Conservation (phyloP, 2,797 vertebrate species). For the Mionectes olivaceus region DNA sequence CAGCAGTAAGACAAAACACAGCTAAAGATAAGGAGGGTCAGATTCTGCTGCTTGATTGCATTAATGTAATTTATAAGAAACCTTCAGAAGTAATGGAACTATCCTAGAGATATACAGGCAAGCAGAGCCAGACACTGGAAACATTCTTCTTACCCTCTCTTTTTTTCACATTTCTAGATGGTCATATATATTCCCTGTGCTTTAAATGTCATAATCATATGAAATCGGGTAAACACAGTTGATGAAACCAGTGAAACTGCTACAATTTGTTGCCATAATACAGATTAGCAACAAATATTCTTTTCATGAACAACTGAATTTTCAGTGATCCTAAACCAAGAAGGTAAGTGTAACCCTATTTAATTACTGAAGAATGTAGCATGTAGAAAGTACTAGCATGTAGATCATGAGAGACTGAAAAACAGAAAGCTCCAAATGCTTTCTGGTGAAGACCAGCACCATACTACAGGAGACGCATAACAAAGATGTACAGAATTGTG, state of each 20-base stretch:
- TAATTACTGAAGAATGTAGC: background rate
- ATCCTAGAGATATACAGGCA: background rate
- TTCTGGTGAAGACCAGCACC: background rate
- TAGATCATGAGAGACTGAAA: background rate
- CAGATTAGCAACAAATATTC: background rate
- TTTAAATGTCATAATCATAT: background rate
- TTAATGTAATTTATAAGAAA: background rate
- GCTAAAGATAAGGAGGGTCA: background rate
- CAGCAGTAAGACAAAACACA: background rate
- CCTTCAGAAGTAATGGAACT: background rate
- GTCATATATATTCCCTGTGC: too few species aligned
- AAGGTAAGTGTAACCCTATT: background rate
- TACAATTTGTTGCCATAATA: background rate
- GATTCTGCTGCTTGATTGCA: background rate
- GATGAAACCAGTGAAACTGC: background rate
- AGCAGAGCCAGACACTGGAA: background rate
- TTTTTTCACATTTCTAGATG: background rate
- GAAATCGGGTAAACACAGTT: background rate
- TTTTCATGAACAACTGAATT: background rate
- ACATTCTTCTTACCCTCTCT: background rate
- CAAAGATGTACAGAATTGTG: background rate
- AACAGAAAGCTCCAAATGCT: background rate
- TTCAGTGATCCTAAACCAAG: background rate
- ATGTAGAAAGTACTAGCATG: too few species aligned
- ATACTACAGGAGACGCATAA: background rate